These are phyloP conservation scores for Montifringilla adamsi DNA, from an alignment of 2,113 vertebrate species.

Conservation along the genomic window DNA sequence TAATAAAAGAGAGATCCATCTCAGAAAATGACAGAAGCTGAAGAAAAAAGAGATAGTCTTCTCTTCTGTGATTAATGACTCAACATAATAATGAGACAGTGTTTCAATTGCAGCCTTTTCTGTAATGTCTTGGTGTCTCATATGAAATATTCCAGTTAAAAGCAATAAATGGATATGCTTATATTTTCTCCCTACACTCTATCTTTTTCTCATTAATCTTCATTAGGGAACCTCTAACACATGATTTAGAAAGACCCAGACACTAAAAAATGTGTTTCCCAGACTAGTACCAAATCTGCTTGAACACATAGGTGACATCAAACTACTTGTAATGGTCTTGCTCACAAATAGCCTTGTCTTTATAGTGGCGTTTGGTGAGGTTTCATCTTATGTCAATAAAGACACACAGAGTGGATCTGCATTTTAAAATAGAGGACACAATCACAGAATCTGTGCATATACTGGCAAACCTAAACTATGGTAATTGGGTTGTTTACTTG, in stretches of 20 bases:
- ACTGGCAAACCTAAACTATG: rapidly evolving
- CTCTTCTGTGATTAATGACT: background rate
- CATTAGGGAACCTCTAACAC: background rate
- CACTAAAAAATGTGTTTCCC: background rate
- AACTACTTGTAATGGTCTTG: background rate
- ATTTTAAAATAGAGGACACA: background rate
- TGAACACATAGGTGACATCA: background rate
- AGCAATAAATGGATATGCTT: background rate
- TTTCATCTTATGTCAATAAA: background rate
- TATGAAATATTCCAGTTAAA: background rate
- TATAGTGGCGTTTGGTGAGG: background rate
- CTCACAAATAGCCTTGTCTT: background rate
- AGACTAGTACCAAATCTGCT: background rate
- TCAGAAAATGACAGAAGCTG: background rate
- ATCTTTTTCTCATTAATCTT: background rate
- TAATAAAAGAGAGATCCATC: background rate
- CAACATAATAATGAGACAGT: background rate
- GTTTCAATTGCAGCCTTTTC: background rate
- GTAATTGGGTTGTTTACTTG: background rate
- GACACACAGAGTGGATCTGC: background rate
- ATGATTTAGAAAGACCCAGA: background rate
- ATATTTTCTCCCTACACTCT: background rate
- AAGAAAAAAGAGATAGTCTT: background rate
- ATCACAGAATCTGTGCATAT: background rate
- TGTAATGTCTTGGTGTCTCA: background rate